Base-by-base conservation (phyloP, 2,888 invertebrate species). In the Xestobium rufovillosum region DNA sequence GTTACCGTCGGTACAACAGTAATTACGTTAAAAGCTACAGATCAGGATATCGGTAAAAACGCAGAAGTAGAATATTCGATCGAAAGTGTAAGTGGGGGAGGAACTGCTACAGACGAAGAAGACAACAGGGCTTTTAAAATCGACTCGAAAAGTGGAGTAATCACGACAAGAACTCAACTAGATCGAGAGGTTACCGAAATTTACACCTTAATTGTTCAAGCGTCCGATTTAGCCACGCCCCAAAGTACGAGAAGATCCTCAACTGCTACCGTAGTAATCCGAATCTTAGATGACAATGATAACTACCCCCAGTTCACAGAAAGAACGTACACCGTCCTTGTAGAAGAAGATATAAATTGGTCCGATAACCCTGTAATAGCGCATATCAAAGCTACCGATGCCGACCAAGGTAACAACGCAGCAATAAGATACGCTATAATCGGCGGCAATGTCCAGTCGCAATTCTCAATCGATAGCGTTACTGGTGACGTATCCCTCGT, bases 341-440 rank as follows among this genome's bases (percentile, higher is more conserved):
- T 91, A 0, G 81, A 84, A 3, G 97, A 97, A 65, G 91, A 96
- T 64, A 78, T 89, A 49, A 86, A 85, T 62, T 84, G 84, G 48
- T 78, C 80, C 4, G 79, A 81, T 34, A 85, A 83, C 59, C 92
- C 94, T 1, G 78, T 89, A 1, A 76, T 98, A 17, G 82, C 84
- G 0, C 76, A 78, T 44, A 81, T 90, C 43, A 72, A 69, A 52
- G 97, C 97, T 0, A 80, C 80, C 0, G 98, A 98, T 63, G 83
- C 84, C 1, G 98, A 98, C 65, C 79, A 85, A 34, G 96, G 94
- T 0, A 75, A 82, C 16, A 97, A 98, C 66, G 90, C 92, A 2
- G 89, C 87, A 1, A 83, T 98, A 37, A 76, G 94, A 31, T 96
- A 91, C 67, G 89, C 89, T 9, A 90, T 97, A 49, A 94, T 95